Base-by-base conservation (phyloP, 2,888 invertebrate species). In the Spatulosminthurus flaviceps region DNA sequence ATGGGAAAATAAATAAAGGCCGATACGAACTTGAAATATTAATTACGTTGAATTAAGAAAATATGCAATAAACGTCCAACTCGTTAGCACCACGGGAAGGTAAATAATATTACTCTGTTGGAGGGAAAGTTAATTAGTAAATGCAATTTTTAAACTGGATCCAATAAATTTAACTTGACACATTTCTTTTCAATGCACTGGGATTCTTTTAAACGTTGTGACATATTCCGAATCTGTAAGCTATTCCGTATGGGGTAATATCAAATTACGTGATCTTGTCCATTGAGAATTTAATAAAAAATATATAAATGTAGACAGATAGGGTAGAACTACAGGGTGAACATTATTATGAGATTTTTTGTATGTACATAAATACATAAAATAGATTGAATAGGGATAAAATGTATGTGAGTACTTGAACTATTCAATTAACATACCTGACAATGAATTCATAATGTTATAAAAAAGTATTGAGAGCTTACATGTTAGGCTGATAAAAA, bases 91-190 rank as follows among this genome's bases (percentile, higher is more conserved):
- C n/a, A n/a, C 51, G n/a, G 19, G 51, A 51, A 51, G n/a, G 34
- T 34, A 51, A 51, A 51, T 51, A 51, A 11, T 51, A 51, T 51
- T 13, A 51, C 51, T 16, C 16, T 51, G 4, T 34, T 34, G 5
- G 34, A 34, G 9, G 34, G 34, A 34, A 51, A 51, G 51, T 51
- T 51, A 51, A 51, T 51, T 51, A 51, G 51, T 51, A 51, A 51
- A 19, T 51, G 16, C n/a, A 51, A 19, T 51, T 51, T 51, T 51
- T 13, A 51, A 51, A 51, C 51, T 51, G 51, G 51, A 51, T 51
- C n/a, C 19, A 13, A 51, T 19, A 51, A 51, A 51, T 51, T 41
- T 9, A 41, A 41, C 13, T 7, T 13, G 7, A 13, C 41, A 41
- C 41, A 41, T 41, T 9, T 41, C 7, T 41, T 13, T 41, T 51